phyloP scores from a whole-genome alignment of 92 coral and sea anemone species.

The Desmophyllum pertusum region DNA sequence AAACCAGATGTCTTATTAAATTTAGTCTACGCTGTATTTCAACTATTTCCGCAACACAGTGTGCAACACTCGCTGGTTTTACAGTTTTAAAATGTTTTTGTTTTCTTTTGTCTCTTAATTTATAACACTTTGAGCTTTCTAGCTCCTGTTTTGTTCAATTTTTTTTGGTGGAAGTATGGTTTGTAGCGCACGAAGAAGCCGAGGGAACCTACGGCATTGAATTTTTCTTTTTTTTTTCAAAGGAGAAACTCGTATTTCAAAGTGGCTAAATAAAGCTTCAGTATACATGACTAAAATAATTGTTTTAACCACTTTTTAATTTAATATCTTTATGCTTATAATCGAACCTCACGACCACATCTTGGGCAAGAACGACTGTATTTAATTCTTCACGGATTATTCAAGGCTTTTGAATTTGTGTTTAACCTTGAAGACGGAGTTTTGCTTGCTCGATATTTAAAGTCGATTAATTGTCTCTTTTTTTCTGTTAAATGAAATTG shows the following conservation, averaged over 20 bases:
- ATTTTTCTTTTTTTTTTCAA: background rate
- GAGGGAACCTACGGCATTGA: background rate
- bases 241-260: slow-evolving; percentile 1
- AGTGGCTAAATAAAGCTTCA: background rate
- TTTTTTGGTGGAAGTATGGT: background rate
- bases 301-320: background rate
- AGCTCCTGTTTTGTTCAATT: background rate
- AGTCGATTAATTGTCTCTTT: no score
- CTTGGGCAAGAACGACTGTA: background rate
- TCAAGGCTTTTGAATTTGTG: background rate
- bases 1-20: background rate
- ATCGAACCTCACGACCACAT: background rate
- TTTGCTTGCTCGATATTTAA: background rate
- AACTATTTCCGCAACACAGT: background rate
- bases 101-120: background rate
- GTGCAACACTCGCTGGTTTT: background rate
- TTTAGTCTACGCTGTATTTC: background rate
- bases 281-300: background rate
- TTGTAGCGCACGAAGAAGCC: background rate
- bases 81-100: background rate
- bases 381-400: background rate
- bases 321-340: background rate
- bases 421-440: background rate
- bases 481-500: background rate
- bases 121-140: background rate